These are phyloP conservation scores for Tetramorium parvispinum DNA, from an alignment of 1,140 invertebrate species.

Conservation along the genomic window DNA sequence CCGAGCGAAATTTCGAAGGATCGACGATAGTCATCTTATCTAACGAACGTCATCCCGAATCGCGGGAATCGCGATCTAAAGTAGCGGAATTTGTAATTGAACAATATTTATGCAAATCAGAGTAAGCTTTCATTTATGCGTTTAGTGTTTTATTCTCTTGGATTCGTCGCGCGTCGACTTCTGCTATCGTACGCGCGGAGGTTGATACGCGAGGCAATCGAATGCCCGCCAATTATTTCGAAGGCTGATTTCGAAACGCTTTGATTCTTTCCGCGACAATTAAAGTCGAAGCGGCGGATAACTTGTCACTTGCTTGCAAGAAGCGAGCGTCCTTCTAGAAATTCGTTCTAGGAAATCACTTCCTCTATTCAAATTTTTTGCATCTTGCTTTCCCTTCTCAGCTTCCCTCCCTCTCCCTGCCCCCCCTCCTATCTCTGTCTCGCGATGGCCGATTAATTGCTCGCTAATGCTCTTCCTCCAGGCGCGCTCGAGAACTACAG, in stretches of 20 bases:
- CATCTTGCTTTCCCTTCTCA: not conserved
- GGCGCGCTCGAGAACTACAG: not conserved
- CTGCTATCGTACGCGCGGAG: not conserved
- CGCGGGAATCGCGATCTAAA: not conserved
- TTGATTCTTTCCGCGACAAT: not conserved
- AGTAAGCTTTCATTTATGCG: no score
- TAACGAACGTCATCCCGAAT: not conserved
- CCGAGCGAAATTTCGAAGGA: not conserved
- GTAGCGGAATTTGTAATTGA: no score
- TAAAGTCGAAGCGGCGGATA: not conserved
- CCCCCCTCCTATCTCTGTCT: not conserved
- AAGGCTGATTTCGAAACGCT: no score
- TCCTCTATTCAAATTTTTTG: constrained; percentile 8
- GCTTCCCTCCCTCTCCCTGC: not conserved
- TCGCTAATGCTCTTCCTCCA: constrained; percentile 6
- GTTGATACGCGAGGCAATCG: not conserved
- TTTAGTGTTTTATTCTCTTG: no score
- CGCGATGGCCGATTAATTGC: constrained; percentile 22
- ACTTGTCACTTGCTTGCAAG: not conserved
- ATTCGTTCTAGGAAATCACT: constrained; percentile 6
- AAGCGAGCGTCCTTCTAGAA: not conserved
- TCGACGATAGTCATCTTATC: constrained; percentile 1
- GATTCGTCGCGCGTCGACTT: no score
- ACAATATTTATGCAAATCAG: no score
- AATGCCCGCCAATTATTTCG: not conserved